These are phyloP conservation scores for Callipepla squamata DNA, from an alignment of 2,113 vertebrate species.

Conservation along the genomic window DNA sequence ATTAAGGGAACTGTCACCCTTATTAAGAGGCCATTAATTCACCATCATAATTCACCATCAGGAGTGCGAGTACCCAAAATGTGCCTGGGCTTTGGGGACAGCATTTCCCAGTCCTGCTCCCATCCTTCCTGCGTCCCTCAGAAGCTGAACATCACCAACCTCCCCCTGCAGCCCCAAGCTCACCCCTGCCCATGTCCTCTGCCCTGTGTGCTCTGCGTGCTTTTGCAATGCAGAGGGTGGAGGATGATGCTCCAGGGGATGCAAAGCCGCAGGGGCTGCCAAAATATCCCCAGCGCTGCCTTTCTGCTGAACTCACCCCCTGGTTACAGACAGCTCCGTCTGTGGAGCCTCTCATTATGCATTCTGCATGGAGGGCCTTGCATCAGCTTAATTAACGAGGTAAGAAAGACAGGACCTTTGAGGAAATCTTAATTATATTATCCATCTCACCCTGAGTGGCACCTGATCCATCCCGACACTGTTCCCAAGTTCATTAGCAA, in stretches of 20 bases:
- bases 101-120: background rate
- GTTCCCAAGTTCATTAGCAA: slow-evolving; percentile 64
- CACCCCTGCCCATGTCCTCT: background rate
- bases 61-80: background rate
- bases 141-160: background rate
- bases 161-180: background rate
- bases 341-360: slow-evolving; percentile 7
- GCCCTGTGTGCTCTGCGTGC: rapidly evolving
- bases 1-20: slow-evolving; percentile 62
- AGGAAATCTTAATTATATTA: slow-evolving; percentile 72
- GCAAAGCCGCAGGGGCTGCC: background rate
- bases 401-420: slow-evolving; percentile 62
- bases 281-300: background rate
- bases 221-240: background rate
- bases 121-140: background rate
- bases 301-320: background rate
- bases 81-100: background rate
- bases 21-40: slow-evolving; percentile 46
- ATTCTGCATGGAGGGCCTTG: slow-evolving; percentile 17
- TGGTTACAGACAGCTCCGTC: background rate
- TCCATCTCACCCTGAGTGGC: slow-evolving; percentile 67
- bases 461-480: slow-evolving; percentile 61
- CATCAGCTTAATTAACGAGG: slow-evolving; percentile 73
- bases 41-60: background rate
- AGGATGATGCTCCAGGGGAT: background rate